These are phyloP conservation scores for Hoplodrina blanda DNA, from an alignment of 2,888 invertebrate genomes.

Conservation along the genomic window DNA sequence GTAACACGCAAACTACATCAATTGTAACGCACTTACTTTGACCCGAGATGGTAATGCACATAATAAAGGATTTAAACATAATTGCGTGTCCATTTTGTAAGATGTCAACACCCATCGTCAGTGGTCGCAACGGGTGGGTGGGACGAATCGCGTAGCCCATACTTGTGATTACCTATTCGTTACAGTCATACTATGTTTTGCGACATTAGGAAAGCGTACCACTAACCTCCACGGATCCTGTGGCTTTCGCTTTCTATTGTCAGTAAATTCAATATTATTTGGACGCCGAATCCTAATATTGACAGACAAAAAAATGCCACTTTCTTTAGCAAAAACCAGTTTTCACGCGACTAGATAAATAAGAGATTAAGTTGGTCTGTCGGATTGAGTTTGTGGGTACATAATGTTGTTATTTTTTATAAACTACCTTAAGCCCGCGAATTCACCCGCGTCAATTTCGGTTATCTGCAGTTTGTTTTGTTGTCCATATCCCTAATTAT, in stretches of 20 bases:
- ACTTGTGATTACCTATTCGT: constrained; percentile 75
- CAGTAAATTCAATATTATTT: constrained; percentile 53
- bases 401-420: constrained; percentile 32
- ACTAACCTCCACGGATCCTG: constrained; percentile 75
- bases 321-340: constrained; percentile 63
- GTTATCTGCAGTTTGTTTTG: no score
- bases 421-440: neutral
- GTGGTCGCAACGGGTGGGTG: constrained; percentile 57
- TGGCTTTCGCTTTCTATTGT: constrained; percentile 79
- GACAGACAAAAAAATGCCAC: constrained; percentile 46
- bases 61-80: constrained; percentile 46
- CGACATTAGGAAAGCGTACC: constrained; percentile 77
- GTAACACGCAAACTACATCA: constrained; percentile 47
- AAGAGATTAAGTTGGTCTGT: constrained; percentile 20
- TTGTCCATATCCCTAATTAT: no score
- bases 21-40: constrained; percentile 41
- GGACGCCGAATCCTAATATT: constrained; percentile 54
- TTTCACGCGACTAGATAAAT: constrained; percentile 40
- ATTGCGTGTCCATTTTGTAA: constrained; percentile 60
- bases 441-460: no score
- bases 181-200: constrained; percentile 71
- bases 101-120: constrained; percentile 60
- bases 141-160: constrained; percentile 66
- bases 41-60: constrained; percentile 44
- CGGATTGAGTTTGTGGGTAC: constrained; percentile 25